phyloP scores from a whole-genome alignment of 2,113 vertebrate genomes.

The Sciurus niger region DNA sequence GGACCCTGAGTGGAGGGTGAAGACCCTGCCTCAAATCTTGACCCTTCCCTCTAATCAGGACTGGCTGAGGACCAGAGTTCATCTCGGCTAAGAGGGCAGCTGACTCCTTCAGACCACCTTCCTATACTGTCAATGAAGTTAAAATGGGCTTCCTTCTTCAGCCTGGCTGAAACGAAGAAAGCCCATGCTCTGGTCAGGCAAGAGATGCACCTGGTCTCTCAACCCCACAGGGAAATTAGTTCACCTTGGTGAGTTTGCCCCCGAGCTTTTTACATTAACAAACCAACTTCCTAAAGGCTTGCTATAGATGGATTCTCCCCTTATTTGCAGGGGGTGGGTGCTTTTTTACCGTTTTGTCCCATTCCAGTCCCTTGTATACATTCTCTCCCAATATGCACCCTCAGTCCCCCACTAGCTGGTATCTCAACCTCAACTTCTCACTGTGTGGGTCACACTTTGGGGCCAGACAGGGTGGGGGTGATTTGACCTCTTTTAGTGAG shows the following conservation, averaged over 20 bases:
- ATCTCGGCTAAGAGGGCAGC: background rate
- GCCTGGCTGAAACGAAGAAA: background rate
- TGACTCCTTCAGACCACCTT: background rate
- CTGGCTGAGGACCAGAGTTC: background rate
- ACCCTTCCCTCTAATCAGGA: no score
- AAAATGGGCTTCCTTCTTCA: background rate
- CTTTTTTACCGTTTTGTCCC: background rate
- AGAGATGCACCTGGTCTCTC: background rate
- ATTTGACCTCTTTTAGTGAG: background rate
- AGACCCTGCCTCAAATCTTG: background rate
- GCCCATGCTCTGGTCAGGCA: background rate
- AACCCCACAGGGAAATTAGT: background rate
- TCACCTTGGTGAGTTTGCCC: background rate
- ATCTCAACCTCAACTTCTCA: background rate
- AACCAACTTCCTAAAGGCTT: background rate
- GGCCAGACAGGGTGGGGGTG: background rate
- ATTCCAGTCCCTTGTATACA: background rate
- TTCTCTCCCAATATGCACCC: background rate
- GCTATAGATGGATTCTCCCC: background rate
- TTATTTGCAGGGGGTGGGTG: background rate
- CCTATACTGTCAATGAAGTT: background rate
- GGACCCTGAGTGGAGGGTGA: fast-evolving
- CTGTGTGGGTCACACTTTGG: background rate
- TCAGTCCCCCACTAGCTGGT: background rate
- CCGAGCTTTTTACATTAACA: background rate